Conservation (phyloP, 2,888 invertebrate species). For the Aporophyla nigra region DNA sequence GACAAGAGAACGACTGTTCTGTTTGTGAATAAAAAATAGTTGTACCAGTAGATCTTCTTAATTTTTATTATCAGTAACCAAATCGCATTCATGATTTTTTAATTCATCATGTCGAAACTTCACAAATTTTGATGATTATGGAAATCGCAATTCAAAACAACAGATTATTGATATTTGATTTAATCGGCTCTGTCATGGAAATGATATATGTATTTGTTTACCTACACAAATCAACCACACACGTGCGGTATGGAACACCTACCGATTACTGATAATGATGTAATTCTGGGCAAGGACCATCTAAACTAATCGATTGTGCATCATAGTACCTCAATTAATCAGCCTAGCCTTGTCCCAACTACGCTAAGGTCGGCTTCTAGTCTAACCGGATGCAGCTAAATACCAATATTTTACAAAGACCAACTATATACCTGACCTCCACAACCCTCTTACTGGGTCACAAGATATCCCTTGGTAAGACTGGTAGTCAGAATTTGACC, state of each 20-base stretch:
- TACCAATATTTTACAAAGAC: too few species aligned
- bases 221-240: background rate
- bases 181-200: constrained; percentile 5
- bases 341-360: too few species aligned
- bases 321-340: background rate
- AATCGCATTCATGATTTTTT: background rate
- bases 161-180: constrained; percentile 8
- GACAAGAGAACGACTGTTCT: background rate
- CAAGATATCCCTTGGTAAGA: too few species aligned
- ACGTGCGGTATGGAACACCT: background rate
- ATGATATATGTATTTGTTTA: background rate
- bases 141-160: background rate
- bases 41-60: background rate
- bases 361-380: too few species aligned
- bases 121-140: background rate
- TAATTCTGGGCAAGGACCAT: background rate
- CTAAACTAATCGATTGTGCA: background rate
- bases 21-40: background rate
- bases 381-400: too few species aligned
- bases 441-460: too few species aligned
- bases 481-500: too few species aligned
- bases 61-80: background rate
- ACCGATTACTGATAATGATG: background rate
- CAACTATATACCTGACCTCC: too few species aligned
- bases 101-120: background rate